Evolutionary conservation across 2,888 invertebrate genomes (phyloP).

Genomic region (Rhingia campestris): DNA sequence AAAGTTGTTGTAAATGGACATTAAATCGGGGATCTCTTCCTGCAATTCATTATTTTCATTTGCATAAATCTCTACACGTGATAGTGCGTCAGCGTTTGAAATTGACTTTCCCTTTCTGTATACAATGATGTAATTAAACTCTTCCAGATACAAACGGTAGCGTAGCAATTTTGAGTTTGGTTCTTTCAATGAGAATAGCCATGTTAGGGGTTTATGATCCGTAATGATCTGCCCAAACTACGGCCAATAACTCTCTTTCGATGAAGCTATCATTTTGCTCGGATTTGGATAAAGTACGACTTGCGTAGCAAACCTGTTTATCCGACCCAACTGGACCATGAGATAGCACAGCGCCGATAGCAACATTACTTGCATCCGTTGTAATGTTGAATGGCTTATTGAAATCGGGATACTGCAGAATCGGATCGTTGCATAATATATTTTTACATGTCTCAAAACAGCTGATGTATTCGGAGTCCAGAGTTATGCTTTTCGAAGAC

Average conservation of each 20-base stretch:
- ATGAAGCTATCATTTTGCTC: neutral
- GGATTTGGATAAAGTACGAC: conserved; percentile 7
- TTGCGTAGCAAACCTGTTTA: conserved; percentile 76
- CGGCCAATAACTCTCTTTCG: no score
- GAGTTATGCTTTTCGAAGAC: conserved; percentile 28
- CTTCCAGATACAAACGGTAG: conserved; percentile 13
- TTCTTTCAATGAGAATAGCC: no score
- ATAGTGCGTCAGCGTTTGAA: conserved; percentile 72
- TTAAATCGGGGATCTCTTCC: neutral
- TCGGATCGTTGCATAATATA: conserved; percentile 74
- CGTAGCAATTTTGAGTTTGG: neutral
- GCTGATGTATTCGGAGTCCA: conserved; percentile 23
- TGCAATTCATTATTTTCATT: neutral
- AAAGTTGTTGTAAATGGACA: conserved; percentile 16
- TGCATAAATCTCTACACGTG: conserved; percentile 9
- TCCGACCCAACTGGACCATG: conserved; percentile 75
- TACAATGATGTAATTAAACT: conserved; percentile 27
- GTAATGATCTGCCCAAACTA: no score
- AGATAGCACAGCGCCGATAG: conserved; percentile 76
- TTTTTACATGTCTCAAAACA: conserved; percentile 55
- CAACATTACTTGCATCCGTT: conserved; percentile 77
- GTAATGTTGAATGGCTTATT: conserved; percentile 76
- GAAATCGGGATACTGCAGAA: conserved; percentile 80
- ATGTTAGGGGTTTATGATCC: no score
- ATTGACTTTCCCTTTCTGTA: conserved; percentile 71